These are phyloP conservation scores for Lasioglossum pauxillum DNA, from an alignment of 2,888 invertebrate genomes.

Conservation along the genomic window DNA sequence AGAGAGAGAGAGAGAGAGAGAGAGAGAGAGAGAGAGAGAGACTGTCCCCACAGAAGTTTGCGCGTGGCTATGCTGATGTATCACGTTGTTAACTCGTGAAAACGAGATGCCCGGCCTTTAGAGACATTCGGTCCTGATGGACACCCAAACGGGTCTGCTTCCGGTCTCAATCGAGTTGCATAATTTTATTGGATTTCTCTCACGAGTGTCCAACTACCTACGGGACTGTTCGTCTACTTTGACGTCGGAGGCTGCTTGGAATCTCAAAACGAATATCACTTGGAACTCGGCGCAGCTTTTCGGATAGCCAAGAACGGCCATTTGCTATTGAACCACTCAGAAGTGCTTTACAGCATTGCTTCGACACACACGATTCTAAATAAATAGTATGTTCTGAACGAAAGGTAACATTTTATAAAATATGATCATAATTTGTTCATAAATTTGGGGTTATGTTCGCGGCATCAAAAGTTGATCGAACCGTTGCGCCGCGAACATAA, in stretches of 20 bases:
- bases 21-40: slow-evolving; percentile 27
- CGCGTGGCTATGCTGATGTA: slow-evolving; percentile 29
- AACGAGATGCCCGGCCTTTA: slow-evolving; percentile 2
- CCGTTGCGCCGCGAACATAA: too few relatives aligned
- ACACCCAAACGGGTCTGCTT: neutral
- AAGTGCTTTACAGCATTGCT: neutral
- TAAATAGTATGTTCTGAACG: neutral
- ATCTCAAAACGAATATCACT: neutral
- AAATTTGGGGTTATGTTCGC: too few relatives aligned
- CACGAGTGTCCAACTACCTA: neutral
- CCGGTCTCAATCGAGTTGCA: slow-evolving; percentile 19
- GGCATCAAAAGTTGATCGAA: too few relatives aligned
- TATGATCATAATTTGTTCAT: too few relatives aligned
- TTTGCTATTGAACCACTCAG: neutral
- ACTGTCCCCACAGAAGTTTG: slow-evolving; percentile 28
- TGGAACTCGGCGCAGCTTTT: neutral
- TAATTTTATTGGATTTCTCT: slow-evolving; percentile 16
- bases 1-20: slow-evolving; percentile 31
- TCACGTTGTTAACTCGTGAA: slow-evolving; percentile 28
- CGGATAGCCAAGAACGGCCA: too few relatives aligned
- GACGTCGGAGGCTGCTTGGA: neutral
- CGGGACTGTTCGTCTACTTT: neutral
- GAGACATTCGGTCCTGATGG: neutral
- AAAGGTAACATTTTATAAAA: neutral
- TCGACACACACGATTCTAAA: neutral